These are phyloP conservation scores for Nomada ferruginata DNA, from an alignment of 2,888 invertebrate genomes.

Conservation along the genomic window DNA sequence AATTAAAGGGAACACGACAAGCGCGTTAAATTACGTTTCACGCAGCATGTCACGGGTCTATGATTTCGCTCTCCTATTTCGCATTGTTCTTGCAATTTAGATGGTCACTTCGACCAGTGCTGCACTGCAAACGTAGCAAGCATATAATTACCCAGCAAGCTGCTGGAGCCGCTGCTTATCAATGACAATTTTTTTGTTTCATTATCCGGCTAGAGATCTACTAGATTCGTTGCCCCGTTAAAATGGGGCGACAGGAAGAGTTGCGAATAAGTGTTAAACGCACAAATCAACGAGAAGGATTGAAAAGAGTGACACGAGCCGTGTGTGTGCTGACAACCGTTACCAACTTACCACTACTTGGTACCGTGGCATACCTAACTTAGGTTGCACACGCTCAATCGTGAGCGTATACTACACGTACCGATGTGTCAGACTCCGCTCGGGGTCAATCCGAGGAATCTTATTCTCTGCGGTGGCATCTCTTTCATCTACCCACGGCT, in stretches of 20 bases:
- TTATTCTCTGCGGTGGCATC: slow-evolving; percentile 30
- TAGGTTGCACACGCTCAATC: slow-evolving; percentile 26
- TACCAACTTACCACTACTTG: slow-evolving; percentile 56
- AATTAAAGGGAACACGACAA: slow-evolving; percentile 10
- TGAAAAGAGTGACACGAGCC: slow-evolving; percentile 68
- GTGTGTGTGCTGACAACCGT: slow-evolving; percentile 69
- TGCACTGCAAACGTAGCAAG: background rate
- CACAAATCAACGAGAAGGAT: slow-evolving; percentile 55
- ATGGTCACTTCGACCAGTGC: background rate
- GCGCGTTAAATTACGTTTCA: background rate
- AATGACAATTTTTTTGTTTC: background rate
- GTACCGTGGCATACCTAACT: slow-evolving; percentile 55
- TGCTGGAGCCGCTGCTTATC: background rate
- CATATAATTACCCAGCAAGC: background rate
- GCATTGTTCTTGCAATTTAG: background rate
- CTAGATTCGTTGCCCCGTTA: background rate
- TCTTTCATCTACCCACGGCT: background rate
- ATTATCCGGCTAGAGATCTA: background rate
- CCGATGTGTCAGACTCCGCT: slow-evolving; percentile 40
- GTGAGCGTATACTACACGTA: slow-evolving; percentile 5
- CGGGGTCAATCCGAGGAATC: slow-evolving; percentile 60
- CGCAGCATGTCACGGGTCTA: background rate
- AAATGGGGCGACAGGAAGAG: slow-evolving; percentile 28
- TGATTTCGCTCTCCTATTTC: slow-evolving; percentile 10
- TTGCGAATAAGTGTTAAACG: slow-evolving; percentile 56